Evolutionary conservation across 1,140 invertebrate genomes (phyloP), one percentile per base, ranked within the genome.

Genomic region (Drosophila pallidifrons): DNA sequence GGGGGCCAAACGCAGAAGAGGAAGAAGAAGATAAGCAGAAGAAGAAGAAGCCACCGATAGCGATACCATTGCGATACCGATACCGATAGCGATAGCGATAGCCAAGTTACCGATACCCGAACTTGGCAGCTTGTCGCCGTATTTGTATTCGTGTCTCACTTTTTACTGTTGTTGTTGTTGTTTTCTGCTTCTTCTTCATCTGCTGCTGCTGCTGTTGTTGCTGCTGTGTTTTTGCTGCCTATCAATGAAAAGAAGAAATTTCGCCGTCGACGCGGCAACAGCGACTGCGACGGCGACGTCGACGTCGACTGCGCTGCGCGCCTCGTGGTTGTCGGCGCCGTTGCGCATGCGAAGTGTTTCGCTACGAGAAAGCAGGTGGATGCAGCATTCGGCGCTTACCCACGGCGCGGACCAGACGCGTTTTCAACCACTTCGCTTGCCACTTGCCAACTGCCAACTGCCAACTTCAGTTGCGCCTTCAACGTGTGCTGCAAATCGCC

Each of bases 291-390:
- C 32, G 32, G 45, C 32, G 32, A 41, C 43, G 60, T 35, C 2
- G 61, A 16, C 57, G 55, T 35, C 30, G 46, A 58, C 74, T 6
- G 57, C 64, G 75, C 69, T 57, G 75, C 72, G 38, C 25, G 46
- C 38, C 54, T 47, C 65, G 66, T 75, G 66, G 58, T 35, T 8
- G 66, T 66, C 59, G 76, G 15, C 79, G 86, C 64, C 78, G 82
- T 70, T 85, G 86, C 91, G 88, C 91, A 92, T 92, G 91, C 91
- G 91, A 92, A 92, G 91, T 92, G 88, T 92, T 92, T 92, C 91
- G 91, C 91, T 91, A 77, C 85, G 91, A 89, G 91, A 91, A 92
- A 92, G 91, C 92, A 92, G 92, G 92, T 92, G 92, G 86, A 91
- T 92, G 90, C 81, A 88, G 77, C 92, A 92, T 92, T 92, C 91